These are phyloP conservation scores for Drosophila imparisetae DNA, from an alignment of 2,888 invertebrate species.

Conservation along the genomic window DNA sequence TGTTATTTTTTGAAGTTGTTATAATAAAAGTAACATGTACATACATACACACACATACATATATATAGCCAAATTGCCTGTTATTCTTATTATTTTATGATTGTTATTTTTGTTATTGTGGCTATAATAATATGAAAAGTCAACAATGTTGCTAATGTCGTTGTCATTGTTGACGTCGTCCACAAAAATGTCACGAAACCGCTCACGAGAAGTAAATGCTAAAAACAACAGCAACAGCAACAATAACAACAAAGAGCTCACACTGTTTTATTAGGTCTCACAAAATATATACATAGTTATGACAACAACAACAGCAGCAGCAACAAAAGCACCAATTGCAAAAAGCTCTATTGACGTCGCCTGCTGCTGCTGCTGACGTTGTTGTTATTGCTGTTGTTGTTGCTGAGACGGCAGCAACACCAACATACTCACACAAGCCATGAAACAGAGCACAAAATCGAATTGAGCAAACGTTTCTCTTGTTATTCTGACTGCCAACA, in stretches of 20 bases:
- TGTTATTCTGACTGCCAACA: conserved; percentile 46
- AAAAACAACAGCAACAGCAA: conserved; percentile 41
- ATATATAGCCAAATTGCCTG: conserved; percentile 47
- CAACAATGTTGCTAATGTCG: conserved; percentile 66
- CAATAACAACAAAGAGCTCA: conserved; percentile 34
- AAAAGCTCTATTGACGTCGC: conserved; percentile 38
- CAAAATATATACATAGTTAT: conserved; percentile 55
- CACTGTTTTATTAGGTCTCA: conserved; percentile 65
- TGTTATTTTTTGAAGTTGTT: conserved; percentile 34
- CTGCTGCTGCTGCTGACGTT: conserved; percentile 10
- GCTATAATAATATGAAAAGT: conserved; percentile 59
- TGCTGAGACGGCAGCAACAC: conserved; percentile 41
- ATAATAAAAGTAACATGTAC: conserved; percentile 29
- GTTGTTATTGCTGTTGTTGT: conserved; percentile 20
- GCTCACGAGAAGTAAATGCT: conserved; percentile 40
- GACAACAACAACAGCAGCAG: conserved; percentile 35
- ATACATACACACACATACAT: background rate
- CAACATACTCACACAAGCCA: conserved; percentile 17
- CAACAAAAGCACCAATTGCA: conserved; percentile 29
- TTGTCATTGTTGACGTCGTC: conserved; percentile 34
- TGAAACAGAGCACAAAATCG: conserved; percentile 21
- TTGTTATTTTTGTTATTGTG: conserved; percentile 52
- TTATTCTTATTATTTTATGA: conserved; percentile 56
- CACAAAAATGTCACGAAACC: conserved; percentile 64
- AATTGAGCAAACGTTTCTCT: conserved; percentile 46